Evolutionary conservation across 2,797 vertebrate genomes (phyloP).

Genomic region (Perodicticus potto): DNA sequence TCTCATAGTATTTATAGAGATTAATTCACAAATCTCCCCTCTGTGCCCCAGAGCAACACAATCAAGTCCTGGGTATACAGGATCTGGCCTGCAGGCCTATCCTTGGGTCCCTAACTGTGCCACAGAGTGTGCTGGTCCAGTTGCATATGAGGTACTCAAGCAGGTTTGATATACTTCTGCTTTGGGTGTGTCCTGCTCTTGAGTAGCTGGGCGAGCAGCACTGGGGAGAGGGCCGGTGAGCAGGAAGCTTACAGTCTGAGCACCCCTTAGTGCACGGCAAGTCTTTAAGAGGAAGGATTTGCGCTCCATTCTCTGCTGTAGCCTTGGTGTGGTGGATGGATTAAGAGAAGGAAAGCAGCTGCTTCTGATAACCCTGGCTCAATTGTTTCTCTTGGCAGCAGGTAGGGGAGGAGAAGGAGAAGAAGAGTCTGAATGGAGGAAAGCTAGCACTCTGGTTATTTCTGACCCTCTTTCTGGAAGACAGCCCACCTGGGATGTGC

Average conservation of each 20-base stretch:
- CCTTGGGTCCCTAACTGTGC: neutral
- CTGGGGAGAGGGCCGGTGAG: rapidly evolving
- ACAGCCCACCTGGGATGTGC: neutral
- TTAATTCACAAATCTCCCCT: neutral
- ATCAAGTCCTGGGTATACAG: neutral
- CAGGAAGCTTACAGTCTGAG: neutral
- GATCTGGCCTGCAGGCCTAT: neutral
- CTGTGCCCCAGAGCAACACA: neutral
- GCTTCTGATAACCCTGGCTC: neutral
- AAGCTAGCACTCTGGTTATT: neutral
- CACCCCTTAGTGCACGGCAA: neutral
- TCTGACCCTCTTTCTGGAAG: neutral
- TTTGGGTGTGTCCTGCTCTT: neutral
- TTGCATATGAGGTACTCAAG: neutral
- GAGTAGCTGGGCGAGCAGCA: neutral
- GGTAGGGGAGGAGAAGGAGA: neutral
- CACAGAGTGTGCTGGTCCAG: neutral
- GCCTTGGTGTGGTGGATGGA: no score
- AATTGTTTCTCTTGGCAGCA: neutral
- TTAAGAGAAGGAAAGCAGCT: neutral
- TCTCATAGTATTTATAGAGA: neutral
- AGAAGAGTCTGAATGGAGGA: neutral
- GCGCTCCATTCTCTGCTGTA: neutral
- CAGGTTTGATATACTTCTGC: neutral
- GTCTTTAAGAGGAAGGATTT: neutral